Percentiles rank a stretch among this genome's conserved stretches.
These are phyloP conservation scores for Drosophila serrata DNA, from an alignment of 1,140 invertebrate species.

Conservation along the genomic window DNA sequence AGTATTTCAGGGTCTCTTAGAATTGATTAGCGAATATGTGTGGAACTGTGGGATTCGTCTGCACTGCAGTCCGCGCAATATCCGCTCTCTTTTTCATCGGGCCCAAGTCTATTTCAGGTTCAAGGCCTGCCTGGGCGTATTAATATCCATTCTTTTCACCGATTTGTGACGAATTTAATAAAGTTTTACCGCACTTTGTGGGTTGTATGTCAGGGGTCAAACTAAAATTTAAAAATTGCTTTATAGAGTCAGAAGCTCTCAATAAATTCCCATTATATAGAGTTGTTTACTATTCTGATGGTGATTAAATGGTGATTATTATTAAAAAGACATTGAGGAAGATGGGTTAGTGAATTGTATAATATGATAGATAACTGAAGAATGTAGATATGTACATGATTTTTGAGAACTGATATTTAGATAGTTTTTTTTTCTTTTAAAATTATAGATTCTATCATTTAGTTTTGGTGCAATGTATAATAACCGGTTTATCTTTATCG, in stretches of 20 bases:
- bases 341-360: not conserved
- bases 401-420: not conserved
- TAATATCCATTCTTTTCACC: slow-evolving; percentile 12
- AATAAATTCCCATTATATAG: not conserved
- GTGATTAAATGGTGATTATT: no score
- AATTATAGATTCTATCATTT: slow-evolving; percentile 7
- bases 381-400: not conserved
- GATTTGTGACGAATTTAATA: not conserved
- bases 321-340: no score
- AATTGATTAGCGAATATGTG: slow-evolving; percentile 31
- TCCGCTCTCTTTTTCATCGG: not conserved
- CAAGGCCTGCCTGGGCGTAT: slow-evolving; percentile 46
- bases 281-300: not conserved
- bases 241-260: not conserved
- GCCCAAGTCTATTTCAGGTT: slow-evolving; percentile 46
- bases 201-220: no score
- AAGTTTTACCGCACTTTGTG: not conserved
- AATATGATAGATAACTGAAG: not conserved
- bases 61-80: not conserved
- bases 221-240: no score
- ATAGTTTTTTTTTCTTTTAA: not conserved
- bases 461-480: slow-evolving; percentile 27
- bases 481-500: slow-evolving; percentile 32
- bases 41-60: slow-evolving; percentile 2
- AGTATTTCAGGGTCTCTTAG: slow-evolving; percentile 29